Conservation (phyloP, 2,113 vertebrate genomes). For the Camarhynchus parvulus region DNA sequence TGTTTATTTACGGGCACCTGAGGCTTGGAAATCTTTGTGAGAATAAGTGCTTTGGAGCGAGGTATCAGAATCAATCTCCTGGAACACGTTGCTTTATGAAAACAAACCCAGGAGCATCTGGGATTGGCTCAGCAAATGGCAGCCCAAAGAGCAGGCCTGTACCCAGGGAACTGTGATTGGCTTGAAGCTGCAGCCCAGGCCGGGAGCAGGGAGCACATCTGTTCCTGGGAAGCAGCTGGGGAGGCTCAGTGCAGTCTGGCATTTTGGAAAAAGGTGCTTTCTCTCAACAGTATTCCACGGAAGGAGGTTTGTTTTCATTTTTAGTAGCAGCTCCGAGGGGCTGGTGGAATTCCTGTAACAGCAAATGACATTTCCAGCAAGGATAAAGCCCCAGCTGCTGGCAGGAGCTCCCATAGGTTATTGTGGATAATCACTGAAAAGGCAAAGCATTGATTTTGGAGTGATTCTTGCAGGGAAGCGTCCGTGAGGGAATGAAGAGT, state of each 20-base stretch:
- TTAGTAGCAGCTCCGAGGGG: not conserved
- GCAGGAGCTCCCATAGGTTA: not conserved
- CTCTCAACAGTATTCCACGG: not conserved
- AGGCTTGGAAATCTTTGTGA: not conserved
- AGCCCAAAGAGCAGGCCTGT: not conserved
- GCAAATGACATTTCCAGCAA: not conserved
- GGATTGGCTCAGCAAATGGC: not conserved
- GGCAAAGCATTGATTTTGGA: not conserved
- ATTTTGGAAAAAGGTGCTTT: not conserved
- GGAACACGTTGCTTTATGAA: not conserved
- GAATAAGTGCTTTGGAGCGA: not conserved
- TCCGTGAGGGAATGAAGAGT: not conserved
- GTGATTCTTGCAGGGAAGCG: not conserved
- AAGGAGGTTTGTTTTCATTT: not conserved
- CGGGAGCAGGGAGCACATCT: not conserved
- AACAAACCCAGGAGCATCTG: not conserved
- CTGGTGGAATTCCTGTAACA: not conserved
- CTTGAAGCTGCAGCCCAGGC: not conserved
- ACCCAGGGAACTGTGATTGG: not conserved
- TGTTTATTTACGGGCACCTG: not conserved
- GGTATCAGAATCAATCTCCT: not conserved
- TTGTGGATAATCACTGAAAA: not conserved
- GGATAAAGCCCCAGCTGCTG: not conserved
- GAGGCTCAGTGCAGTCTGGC: not conserved
- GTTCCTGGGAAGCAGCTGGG: not conserved